Conservation (phyloP, 2,113 vertebrate genomes). For the Festucalex cinctus region DNA sequence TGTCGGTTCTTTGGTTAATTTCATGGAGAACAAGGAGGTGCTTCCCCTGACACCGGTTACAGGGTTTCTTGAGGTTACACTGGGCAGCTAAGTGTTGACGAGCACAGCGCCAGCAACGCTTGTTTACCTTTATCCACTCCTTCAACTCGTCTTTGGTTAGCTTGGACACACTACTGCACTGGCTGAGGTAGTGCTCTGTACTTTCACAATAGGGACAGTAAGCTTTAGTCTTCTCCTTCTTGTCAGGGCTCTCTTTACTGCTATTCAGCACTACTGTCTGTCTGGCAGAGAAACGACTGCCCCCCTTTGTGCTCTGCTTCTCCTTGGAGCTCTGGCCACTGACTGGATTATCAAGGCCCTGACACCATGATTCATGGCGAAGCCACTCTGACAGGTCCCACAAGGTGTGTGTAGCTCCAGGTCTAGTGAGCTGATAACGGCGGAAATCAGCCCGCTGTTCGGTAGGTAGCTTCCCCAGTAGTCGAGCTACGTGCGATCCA, state of each 20-base stretch:
- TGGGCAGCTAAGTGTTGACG: background rate
- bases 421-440: background rate
- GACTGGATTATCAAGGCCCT: background rate
- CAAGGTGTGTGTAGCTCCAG: background rate
- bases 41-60: background rate
- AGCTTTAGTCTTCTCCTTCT: background rate
- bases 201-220: background rate
- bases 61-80: background rate
- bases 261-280: slow-evolving; percentile 5
- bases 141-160: slow-evolving; percentile 1
- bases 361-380: slow-evolving; percentile 4
- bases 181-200: background rate
- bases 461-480: slow-evolving; percentile 7
- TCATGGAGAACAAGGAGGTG: background rate
- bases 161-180: background rate
- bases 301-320: background rate
- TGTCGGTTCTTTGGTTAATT: background rate
- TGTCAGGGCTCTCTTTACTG: background rate
- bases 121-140: background rate
- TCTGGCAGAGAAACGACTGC: background rate
- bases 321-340: background rate
- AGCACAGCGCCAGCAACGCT: background rate
- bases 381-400: slow-evolving; percentile 13
- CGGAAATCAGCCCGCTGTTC: slow-evolving; percentile 7
- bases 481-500: slow-evolving; percentile 18